Evolutionary conservation across 2,113 vertebrate genomes (phyloP).

Genomic region (Melanocharis versteri): DNA sequence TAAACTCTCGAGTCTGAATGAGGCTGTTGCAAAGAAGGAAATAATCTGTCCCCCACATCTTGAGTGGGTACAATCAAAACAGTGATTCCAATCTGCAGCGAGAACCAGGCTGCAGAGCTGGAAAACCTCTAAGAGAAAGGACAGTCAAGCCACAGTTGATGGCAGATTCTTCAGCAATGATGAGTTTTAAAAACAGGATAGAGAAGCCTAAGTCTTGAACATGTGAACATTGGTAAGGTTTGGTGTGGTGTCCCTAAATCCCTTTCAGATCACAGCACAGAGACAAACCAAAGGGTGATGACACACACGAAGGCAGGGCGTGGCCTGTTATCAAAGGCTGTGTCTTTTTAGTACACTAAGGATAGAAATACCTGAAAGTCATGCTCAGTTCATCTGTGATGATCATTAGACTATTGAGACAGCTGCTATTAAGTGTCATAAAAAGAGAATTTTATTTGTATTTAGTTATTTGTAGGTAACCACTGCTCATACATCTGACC

Average conservation of each 20-base stretch:
- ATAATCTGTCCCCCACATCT: accelerated
- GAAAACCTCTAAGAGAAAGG: background rate
- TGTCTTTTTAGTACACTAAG: background rate
- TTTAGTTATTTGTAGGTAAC: background rate
- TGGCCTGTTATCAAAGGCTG: background rate
- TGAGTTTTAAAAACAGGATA: background rate
- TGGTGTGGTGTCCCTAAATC: background rate
- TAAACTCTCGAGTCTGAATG: background rate
- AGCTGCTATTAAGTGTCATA: background rate
- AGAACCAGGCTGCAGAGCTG: background rate
- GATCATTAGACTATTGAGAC: background rate
- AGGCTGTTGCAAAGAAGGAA: background rate
- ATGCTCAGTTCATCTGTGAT: background rate
- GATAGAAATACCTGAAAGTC: background rate
- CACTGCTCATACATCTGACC: background rate
- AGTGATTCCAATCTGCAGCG: background rate
- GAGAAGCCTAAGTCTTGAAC: background rate
- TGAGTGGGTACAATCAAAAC: background rate
- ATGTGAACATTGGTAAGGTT: background rate
- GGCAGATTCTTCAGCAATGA: background rate
- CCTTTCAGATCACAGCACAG: background rate
- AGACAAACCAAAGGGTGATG: background rate
- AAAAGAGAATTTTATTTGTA: background rate
- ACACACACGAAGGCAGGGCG: background rate
- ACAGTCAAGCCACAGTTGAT: background rate